phyloP scores from a whole-genome alignment of 2,113 vertebrate genomes.

The Stigmatopora argus region DNA sequence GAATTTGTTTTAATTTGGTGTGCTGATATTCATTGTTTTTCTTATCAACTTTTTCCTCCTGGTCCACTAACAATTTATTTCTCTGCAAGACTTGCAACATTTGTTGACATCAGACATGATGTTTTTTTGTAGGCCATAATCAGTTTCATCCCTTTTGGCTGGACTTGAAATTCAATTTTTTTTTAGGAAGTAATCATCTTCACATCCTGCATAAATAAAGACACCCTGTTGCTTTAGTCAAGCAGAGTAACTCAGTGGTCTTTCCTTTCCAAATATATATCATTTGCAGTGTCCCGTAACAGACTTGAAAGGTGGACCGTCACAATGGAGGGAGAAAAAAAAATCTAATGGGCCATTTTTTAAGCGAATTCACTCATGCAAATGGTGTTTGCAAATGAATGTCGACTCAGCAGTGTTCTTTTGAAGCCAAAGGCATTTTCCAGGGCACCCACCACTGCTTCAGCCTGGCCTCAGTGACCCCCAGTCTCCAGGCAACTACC shows the following conservation, averaged over 20 bases:
- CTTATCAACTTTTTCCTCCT: too few species aligned
- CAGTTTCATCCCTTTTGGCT: too few species aligned
- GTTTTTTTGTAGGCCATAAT: too few species aligned
- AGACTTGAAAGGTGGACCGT: constrained; percentile 30
- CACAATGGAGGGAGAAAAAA: constrained; percentile 31
- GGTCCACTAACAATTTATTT: too few species aligned
- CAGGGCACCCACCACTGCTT: constrained; percentile 38
- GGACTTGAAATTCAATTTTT: too few species aligned
- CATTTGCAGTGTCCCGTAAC: constrained; percentile 45
- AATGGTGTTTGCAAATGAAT: constrained; percentile 61
- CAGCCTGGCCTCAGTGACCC: constrained; percentile 62
- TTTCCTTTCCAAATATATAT: constrained; percentile 31
- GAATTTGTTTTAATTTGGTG: too few species aligned
- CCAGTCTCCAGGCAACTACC: constrained; percentile 62
- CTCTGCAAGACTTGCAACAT: too few species aligned
- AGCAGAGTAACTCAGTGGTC: constrained; percentile 11
- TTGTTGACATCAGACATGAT: too few species aligned
- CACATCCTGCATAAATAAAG: neutral
- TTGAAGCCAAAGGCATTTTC: constrained; percentile 54
- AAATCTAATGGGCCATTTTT: constrained; percentile 41
- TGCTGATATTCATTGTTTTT: too few species aligned
- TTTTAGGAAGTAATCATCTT: neutral
- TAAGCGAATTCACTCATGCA: constrained; percentile 63
- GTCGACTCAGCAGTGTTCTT: constrained; percentile 49
- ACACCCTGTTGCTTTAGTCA: neutral